Conservation (phyloP, 2,113 vertebrate genomes). For the Apeltes quadracus region DNA sequence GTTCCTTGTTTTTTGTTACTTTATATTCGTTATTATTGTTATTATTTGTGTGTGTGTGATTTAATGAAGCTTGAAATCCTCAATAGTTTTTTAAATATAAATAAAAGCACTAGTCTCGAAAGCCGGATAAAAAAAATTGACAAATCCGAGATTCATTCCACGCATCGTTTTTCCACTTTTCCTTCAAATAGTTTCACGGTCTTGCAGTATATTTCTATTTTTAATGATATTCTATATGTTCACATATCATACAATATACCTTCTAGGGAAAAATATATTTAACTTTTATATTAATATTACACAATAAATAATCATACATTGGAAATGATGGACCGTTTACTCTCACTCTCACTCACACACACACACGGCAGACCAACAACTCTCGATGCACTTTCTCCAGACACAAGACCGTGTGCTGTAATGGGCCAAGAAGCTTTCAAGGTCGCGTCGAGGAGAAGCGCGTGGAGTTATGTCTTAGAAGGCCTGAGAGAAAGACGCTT, state of each 20-base stretch:
- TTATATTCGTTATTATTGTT: too few species aligned
- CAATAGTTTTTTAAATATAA: conserved; percentile 10
- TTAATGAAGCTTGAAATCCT: conserved; percentile 1
- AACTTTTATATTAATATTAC: not conserved
- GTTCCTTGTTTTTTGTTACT: too few species aligned
- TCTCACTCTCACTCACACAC: conserved; percentile 6
- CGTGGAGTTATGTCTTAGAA: conserved; percentile 33
- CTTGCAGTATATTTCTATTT: not conserved
- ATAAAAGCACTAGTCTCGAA: not conserved
- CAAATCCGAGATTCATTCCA: not conserved
- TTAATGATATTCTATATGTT: not conserved
- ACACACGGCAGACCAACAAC: conserved; percentile 3
- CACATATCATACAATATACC: not conserved
- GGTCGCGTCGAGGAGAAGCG: conserved; percentile 38
- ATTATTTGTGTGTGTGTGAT: conserved; percentile 8
- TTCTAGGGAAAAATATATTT: not conserved
- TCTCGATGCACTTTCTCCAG: not conserved
- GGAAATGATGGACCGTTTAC: not conserved
- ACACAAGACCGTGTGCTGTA: conserved; percentile 23
- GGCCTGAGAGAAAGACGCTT: conserved; percentile 45
- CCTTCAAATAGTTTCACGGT: not conserved
- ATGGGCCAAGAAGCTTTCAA: conserved; percentile 37
- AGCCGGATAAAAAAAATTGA: not conserved
- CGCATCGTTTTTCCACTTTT: too few species aligned
- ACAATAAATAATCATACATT: not conserved